Percentiles rank a stretch among this genome's conserved stretches.
Evolutionary conservation across 2,797 vertebrate genomes (phyloP).

Genomic region (Harpagifer antarcticus): DNA sequence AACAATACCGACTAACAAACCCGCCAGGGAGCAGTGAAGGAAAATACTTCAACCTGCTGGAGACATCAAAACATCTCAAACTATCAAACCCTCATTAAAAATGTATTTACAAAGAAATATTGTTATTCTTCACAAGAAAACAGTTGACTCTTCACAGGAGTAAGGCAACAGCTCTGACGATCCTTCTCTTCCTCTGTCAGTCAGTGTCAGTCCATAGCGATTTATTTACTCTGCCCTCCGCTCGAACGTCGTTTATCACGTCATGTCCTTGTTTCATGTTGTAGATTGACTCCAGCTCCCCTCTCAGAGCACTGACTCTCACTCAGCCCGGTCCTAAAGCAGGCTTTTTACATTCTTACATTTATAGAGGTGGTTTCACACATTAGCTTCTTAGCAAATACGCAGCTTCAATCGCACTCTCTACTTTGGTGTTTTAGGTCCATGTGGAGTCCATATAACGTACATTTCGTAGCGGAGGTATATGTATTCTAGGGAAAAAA

Average conservation of each 20-base stretch:
- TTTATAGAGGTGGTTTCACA: neutral
- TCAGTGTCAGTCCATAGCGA: neutral
- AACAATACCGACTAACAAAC: conserved; percentile 49
- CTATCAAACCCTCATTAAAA: conserved; percentile 52
- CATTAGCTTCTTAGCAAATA: neutral
- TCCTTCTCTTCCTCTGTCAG: neutral
- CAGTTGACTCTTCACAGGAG: neutral
- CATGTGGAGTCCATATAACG: too few relatives aligned
- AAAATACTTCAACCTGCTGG: conserved; percentile 22
- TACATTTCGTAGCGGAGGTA: too few relatives aligned
- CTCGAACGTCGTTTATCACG: conserved; percentile 10
- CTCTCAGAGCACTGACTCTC: neutral
- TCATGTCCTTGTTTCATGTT: neutral
- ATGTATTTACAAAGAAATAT: conserved; percentile 40
- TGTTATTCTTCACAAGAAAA: conserved; percentile 1
- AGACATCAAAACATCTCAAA: conserved; percentile 52
- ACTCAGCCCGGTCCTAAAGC: neutral
- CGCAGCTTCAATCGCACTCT: neutral
- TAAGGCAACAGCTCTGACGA: conserved; percentile 5
- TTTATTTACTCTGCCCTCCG: neutral
- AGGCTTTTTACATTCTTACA: neutral
- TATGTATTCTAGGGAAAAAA: too few relatives aligned
- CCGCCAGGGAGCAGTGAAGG: conserved; percentile 50
- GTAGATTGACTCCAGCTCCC: conserved; percentile 11
- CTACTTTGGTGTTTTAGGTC: too few relatives aligned